phyloP scores from a whole-genome alignment of 2,113 vertebrate genomes.

The Tachycineta bicolor region DNA sequence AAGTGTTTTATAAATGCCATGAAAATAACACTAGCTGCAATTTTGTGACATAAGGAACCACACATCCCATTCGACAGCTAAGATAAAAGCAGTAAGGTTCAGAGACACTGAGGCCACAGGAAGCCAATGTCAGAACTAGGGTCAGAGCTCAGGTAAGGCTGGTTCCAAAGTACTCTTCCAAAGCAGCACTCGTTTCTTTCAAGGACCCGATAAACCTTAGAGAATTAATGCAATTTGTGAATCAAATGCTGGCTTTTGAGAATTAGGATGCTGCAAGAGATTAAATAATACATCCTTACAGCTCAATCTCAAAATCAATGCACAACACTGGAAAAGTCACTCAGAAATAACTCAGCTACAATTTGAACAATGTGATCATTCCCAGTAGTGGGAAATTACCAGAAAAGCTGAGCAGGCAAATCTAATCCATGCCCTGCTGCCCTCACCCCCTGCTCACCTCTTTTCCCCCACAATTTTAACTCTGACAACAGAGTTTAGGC shows the following conservation, averaged over 20 bases:
- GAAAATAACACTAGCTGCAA: background rate
- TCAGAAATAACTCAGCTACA: background rate
- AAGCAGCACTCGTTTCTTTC: background rate
- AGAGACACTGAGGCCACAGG: background rate
- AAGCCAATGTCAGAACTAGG: background rate
- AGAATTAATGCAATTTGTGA: background rate
- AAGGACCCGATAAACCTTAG: background rate
- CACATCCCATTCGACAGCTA: background rate
- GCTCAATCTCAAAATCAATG: background rate
- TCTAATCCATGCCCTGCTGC: background rate
- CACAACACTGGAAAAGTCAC: background rate
- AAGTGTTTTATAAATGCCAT: background rate
- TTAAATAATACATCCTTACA: background rate
- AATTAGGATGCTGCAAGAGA: background rate
- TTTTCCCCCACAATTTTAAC: background rate
- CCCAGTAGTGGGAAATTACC: background rate
- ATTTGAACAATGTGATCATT: background rate
- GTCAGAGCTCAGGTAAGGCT: background rate
- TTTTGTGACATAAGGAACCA: background rate
- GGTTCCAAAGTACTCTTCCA: background rate
- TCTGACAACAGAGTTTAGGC: background rate
- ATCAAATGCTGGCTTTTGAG: background rate
- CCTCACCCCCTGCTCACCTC: background rate
- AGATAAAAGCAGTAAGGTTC: background rate
- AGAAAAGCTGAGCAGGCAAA: background rate